Evolutionary conservation across 2,888 invertebrate genomes (phyloP).

Genomic region (Cephonodes hylas): DNA sequence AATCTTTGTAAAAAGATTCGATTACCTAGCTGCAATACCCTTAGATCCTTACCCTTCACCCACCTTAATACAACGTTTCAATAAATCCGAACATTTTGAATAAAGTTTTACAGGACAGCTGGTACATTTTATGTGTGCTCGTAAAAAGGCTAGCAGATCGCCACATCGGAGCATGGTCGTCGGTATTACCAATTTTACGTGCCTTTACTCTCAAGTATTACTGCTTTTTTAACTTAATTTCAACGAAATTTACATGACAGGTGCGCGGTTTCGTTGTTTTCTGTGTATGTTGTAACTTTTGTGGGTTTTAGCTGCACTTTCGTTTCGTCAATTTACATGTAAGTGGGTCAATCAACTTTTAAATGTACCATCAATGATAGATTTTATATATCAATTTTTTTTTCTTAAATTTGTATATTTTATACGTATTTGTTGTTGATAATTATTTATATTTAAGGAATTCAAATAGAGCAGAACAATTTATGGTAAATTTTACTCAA

Average conservation of each 20-base stretch:
- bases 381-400: too few relatives aligned
- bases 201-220: background rate
- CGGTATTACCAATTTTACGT: background rate
- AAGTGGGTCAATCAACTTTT: too few relatives aligned
- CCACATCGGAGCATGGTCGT: background rate
- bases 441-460: too few relatives aligned
- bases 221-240: background rate
- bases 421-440: too few relatives aligned
- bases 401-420: too few relatives aligned
- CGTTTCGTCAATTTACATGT: too few relatives aligned
- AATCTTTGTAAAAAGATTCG: too few relatives aligned
- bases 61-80: slow-evolving; percentile 16
- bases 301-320: too few relatives aligned
- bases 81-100: slow-evolving; percentile 34
- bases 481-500: too few relatives aligned
- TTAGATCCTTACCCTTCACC: background rate
- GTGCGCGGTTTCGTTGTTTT: background rate
- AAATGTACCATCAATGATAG: too few relatives aligned
- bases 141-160: slow-evolving; percentile 26
- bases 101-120: slow-evolving; percentile 42
- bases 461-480: too few relatives aligned
- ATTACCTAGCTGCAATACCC: too few relatives aligned
- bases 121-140: slow-evolving; percentile 34
- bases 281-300: background rate
- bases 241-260: background rate